Base-by-base conservation (phyloP, 2,797 vertebrate genomes). In the Eptatretus atami region DNA sequence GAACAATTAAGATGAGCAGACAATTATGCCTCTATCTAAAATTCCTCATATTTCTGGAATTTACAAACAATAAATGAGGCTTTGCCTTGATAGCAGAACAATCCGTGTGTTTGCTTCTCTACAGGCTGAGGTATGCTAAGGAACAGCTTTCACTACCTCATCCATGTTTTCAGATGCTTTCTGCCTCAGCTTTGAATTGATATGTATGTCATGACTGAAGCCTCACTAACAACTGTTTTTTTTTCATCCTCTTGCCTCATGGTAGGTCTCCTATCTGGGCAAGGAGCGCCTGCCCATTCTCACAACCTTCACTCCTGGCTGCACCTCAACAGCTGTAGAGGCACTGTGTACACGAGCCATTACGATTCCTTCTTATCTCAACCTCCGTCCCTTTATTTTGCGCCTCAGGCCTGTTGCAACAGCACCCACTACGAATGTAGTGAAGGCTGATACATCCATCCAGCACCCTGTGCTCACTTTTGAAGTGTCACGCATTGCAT, bases 321-420 rank as follows among this genome's bases (percentile, higher is more conserved):
- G 92, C 76, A 98, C 92, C 5, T 90, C 96, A 69, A 83, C 84
- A 3, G 85, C 88, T 0, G 90, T 98, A 69, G 80, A 83, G 2
- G 84, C 86, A 68, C 79, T 98, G 66, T 88, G 87, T 77, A 84
- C 88, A 73, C 78, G 73, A 54, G 78, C 77, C 10, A 77, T 74
- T 0, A 70, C 81, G 1, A 68, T 76, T 66, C 73, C 77, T 65
- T 73, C 77, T 69, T 82, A 95, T 68, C 76, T 98, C 71, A 90
- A 98, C 76, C 95, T 98, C 68, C 86, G 87, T 2, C 92, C 92
- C 9, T 96, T 96, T 73, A 90, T 96, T 73, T 87, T 98, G 68
- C 84, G 84, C 69, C 79, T 98, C 70, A 88, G 93, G 70, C 77
- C 92, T 63, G 83, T 87, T 44, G 79, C 78, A 67, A 83, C 78